Evolutionary conservation across 2,113 vertebrate species (phyloP).

Genomic region (Mormyrus lacerda): DNA sequence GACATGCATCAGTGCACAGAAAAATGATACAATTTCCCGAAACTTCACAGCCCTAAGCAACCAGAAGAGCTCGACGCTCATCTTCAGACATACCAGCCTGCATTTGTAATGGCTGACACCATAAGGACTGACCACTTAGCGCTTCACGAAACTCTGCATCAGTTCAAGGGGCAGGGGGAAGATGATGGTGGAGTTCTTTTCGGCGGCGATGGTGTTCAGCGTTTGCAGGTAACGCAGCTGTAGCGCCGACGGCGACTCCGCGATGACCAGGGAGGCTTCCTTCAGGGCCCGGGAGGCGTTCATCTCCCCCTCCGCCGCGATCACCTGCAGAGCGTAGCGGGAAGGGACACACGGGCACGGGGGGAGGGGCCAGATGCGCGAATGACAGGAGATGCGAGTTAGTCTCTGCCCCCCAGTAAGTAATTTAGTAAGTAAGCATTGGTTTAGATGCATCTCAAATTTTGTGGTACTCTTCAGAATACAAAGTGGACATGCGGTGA

Average conservation of each 20-base stretch:
- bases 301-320: not conserved
- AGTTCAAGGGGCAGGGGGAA: not conserved
- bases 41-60: not conserved
- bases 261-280: not conserved
- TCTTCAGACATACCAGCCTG: not conserved
- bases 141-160: not conserved
- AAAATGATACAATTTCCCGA: not conserved
- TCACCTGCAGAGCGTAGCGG: not conserved
- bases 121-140: not conserved
- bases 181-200: not conserved
- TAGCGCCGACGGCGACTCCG: not conserved
- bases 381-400: not conserved
- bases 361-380: not conserved
- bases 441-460: not conserved
- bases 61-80: not conserved
- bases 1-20: not conserved
- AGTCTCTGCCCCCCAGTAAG: not conserved
- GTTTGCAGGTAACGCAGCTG: not conserved
- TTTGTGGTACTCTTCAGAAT: not conserved
- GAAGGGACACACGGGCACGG: not conserved
- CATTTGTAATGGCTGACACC: not conserved
- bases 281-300: not conserved
- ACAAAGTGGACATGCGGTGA: not conserved
- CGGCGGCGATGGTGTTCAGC: not conserved
- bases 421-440: not conserved